A percentile compares a stretch with the other conserved stretches of the same genome.
Conservation (phyloP, 92 coral and sea anemone genomes). For the Diadumene lineata region DNA sequence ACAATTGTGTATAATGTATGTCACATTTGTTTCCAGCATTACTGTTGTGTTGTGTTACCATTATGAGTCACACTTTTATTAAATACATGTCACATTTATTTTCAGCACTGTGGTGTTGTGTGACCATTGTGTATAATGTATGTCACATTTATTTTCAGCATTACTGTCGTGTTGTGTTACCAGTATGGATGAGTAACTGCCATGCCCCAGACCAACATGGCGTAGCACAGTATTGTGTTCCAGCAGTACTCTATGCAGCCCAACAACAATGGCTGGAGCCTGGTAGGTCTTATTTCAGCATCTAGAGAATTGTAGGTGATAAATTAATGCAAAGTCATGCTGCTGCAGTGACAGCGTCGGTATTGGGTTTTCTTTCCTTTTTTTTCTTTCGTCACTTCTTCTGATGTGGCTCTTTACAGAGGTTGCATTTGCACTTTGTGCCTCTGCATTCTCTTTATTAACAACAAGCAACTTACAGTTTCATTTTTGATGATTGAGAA, state of each 20-base stretch:
- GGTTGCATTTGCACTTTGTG: too few relatives aligned
- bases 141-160: conserved; percentile 47
- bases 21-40: neutral
- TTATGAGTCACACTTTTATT: neutral
- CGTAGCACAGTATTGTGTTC: conserved; percentile 91
- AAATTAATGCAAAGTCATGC: too few relatives aligned
- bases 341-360: too few relatives aligned
- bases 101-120: neutral
- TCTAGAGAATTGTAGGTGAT: too few relatives aligned
- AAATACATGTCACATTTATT: neutral
- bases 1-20: neutral
- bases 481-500: too few relatives aligned
- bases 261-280: conserved; percentile 75
- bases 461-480: too few relatives aligned
- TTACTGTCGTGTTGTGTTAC: conserved; percentile 75
- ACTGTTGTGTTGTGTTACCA: neutral
- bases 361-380: too few relatives aligned
- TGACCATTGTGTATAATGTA: neutral
- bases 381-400: too few relatives aligned
- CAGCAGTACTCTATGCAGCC: conserved; percentile 85
- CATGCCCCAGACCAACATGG: conserved; percentile 70
- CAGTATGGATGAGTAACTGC: conserved; percentile 87
- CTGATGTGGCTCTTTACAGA: too few relatives aligned
- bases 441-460: too few relatives aligned
- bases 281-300: too few relatives aligned